Conservation (phyloP, 1,140 invertebrate species). For the Globodera rostochiensis region DNA sequence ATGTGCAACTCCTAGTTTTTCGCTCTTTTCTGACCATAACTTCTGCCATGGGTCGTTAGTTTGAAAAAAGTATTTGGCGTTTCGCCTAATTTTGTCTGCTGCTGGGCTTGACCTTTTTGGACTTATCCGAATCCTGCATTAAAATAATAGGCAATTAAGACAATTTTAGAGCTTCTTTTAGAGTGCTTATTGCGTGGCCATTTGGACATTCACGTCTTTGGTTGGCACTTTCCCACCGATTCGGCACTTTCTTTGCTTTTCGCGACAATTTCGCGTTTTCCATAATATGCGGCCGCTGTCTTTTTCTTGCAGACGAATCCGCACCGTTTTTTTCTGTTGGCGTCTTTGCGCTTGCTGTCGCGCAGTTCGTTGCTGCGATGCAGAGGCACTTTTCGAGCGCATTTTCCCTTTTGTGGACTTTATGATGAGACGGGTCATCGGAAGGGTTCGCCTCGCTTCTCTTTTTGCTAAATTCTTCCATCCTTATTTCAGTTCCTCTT, state of each 20-base stretch:
- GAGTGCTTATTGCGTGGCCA: no score
- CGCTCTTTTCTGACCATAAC: no score
- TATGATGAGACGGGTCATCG: constrained; percentile 32
- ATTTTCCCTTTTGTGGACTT: constrained; percentile 33
- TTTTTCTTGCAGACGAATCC: background rate
- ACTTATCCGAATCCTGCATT: no score
- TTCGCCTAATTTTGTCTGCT: no score
- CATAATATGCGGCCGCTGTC: no score
- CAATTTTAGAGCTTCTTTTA: no score
- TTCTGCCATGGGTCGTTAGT: no score
- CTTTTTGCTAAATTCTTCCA: constrained; percentile 9
- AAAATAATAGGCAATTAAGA: no score
- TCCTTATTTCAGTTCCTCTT: constrained; percentile 57
- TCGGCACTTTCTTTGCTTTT: background rate
- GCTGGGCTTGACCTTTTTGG: no score
- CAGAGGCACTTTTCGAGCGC: constrained; percentile 8
- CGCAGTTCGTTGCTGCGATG: background rate
- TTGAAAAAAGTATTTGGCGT: no score
- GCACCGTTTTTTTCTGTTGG: background rate
- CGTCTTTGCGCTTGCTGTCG: background rate
- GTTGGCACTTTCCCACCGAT: background rate
- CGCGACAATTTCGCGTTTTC: background rate
- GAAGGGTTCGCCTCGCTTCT: constrained; percentile 30
- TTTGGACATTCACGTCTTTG: background rate
- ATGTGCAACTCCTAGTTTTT: no score